These are phyloP conservation scores for Rhopalosiphum padi DNA, from an alignment of 1,140 invertebrate genomes.

Conservation along the genomic window DNA sequence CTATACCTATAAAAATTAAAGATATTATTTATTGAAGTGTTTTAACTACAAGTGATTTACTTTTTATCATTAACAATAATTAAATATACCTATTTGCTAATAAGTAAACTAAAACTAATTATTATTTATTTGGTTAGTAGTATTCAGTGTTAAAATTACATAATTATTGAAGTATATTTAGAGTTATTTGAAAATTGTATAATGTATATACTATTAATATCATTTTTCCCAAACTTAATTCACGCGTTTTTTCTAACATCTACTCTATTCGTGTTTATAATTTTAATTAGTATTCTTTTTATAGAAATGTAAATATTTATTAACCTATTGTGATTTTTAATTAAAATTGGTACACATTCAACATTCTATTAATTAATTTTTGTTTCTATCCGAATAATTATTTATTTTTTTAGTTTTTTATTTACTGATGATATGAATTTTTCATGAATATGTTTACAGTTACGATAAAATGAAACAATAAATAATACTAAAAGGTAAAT, in stretches of 20 bases:
- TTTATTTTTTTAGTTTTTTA: not conserved
- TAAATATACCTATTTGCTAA: too few species aligned
- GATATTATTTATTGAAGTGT: too few species aligned
- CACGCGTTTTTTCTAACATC: not conserved
- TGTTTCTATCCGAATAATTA: not conserved
- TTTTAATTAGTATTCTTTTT: not conserved
- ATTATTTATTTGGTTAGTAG: too few species aligned
- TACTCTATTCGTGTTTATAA: not conserved
- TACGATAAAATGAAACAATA: not conserved
- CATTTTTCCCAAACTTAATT: not conserved
- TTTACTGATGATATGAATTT: not conserved
- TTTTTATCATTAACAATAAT: too few species aligned
- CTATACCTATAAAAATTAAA: too few species aligned
- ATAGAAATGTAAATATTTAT: slow-evolving; percentile 19
- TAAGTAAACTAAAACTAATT: too few species aligned
- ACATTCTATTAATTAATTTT: not conserved
- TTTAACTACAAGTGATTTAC: too few species aligned
- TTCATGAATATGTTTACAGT: not conserved
- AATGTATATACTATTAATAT: not conserved
- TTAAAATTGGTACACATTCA: not conserved
- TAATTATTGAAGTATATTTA: not conserved
- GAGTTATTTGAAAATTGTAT: not conserved
- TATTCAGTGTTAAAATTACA: not conserved
- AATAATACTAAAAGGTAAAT: slow-evolving; percentile 5
- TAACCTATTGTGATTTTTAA: not conserved